Percentiles rank a stretch among this genome's conserved stretches.
These are phyloP conservation scores for Otolemur crassicaudatus DNA, from an alignment of 2,797 vertebrate genomes.

Conservation along the genomic window DNA sequence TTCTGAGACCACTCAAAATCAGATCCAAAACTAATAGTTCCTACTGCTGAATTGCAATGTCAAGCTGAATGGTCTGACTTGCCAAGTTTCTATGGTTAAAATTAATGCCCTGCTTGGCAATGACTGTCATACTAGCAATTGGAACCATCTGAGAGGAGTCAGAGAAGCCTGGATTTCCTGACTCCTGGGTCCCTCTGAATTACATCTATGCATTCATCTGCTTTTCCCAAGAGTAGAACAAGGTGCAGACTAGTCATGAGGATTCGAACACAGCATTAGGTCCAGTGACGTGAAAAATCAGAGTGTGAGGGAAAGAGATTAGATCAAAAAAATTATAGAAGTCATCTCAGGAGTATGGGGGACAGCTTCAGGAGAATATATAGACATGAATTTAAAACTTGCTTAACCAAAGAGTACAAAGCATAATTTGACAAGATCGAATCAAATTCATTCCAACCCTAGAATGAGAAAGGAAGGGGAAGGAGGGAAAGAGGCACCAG, in stretches of 20 bases:
- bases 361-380: slow-evolving; percentile 4
- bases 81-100: slow-evolving; percentile 83
- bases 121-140: slow-evolving; percentile 63
- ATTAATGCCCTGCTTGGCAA: slow-evolving; percentile 82
- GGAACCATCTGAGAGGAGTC: slow-evolving; percentile 73
- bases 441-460: slow-evolving; percentile 1
- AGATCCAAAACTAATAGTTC: slow-evolving; percentile 84
- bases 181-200: slow-evolving; percentile 70
- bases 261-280: slow-evolving; percentile 40
- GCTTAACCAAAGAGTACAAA: slow-evolving; percentile 17
- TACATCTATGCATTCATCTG: slow-evolving; percentile 36
- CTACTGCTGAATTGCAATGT: slow-evolving; percentile 78
- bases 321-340: not conserved
- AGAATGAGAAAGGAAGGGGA: not conserved
- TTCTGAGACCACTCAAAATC: slow-evolving; percentile 83
- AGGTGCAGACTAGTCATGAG: not conserved
- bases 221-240: not conserved
- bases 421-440: not conserved
- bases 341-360: not conserved
- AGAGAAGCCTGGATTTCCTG: slow-evolving; percentile 42
- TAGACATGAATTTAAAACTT: slow-evolving; percentile 43
- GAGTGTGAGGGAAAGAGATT: not conserved
- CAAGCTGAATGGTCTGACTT: slow-evolving; percentile 75
- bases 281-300: slow-evolving; percentile 2
- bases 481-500: not conserved